phyloP scores from a whole-genome alignment of 2,888 invertebrate genomes.

The Oscheius sp. region DNA sequence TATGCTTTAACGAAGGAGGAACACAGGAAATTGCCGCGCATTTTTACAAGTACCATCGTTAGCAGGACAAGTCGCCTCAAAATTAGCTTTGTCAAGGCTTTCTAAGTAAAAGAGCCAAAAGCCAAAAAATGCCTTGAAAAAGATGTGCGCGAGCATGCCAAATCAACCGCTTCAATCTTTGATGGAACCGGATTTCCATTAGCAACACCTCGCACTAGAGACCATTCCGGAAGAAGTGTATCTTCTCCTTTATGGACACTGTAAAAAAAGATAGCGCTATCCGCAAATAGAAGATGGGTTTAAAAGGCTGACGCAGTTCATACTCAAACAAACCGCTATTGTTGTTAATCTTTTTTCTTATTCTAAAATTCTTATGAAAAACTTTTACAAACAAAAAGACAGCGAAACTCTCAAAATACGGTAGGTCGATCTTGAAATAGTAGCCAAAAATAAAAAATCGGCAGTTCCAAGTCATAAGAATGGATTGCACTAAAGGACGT shows the following conservation, averaged over 20 bases:
- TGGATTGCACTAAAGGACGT: too few relatives aligned
- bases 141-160: not conserved
- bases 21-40: not conserved
- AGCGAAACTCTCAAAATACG: too few relatives aligned
- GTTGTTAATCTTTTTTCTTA: too few relatives aligned
- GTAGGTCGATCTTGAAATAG: too few relatives aligned
- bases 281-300: slow-evolving; percentile 1
- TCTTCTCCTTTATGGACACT: not conserved
- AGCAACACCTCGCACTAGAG: slow-evolving; percentile 12
- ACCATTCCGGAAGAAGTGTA: slow-evolving; percentile 5
- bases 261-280: slow-evolving; percentile 2
- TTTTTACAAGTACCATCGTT: not conserved
- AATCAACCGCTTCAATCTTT: slow-evolving; percentile 24
- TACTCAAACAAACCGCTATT: slow-evolving; percentile 10
- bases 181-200: slow-evolving; percentile 27
- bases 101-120: too few relatives aligned
- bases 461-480: too few relatives aligned
- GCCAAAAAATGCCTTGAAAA: too few relatives aligned
- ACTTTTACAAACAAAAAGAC: too few relatives aligned
- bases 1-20: not conserved
- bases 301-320: slow-evolving; percentile 1
- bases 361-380: too few relatives aligned
- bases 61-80: not conserved
- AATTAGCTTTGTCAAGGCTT: slow-evolving; percentile 1
- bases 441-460: too few relatives aligned